Conservation (phyloP, 1,140 invertebrate species). For the Pectinophora gossypiella region DNA sequence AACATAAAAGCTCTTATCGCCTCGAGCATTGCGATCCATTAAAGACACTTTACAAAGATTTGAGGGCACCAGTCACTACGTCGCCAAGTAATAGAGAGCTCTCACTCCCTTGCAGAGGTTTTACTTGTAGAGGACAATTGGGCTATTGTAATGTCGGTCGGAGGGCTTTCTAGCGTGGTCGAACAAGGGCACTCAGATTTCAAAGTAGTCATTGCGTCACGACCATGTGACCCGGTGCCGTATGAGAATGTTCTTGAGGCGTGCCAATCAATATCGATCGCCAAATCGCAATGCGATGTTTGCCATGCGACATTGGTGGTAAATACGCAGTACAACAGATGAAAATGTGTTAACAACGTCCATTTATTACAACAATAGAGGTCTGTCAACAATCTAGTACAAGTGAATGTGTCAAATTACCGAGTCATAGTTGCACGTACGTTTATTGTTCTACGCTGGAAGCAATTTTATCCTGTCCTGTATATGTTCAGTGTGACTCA, state of each 20-base stretch:
- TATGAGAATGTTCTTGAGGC: slow-evolving; percentile 26
- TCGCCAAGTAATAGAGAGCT: slow-evolving; percentile 36
- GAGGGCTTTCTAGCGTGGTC: background rate
- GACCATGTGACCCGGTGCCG: slow-evolving; percentile 35
- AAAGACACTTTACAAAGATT: slow-evolving; percentile 65
- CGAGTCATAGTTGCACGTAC: background rate
- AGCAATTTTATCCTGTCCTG: background rate
- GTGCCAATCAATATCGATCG: slow-evolving; percentile 38
- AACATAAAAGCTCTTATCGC: slow-evolving; percentile 60
- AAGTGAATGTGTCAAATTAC: background rate
- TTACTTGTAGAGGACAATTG: slow-evolving; percentile 1
- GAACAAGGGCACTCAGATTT: slow-evolving; percentile 30
- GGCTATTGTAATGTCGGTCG: no score
- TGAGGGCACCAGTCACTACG: slow-evolving; percentile 42
- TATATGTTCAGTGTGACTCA: background rate
- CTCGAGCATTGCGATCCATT: slow-evolving; percentile 53
- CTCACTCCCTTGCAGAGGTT: slow-evolving; percentile 13
- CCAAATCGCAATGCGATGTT: slow-evolving; percentile 31
- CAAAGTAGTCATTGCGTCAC: slow-evolving; percentile 37
- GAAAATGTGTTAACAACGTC: background rate
- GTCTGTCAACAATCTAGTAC: background rate
- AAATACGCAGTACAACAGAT: background rate
- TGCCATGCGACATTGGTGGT: background rate
- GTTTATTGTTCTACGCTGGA: background rate
- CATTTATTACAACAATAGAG: background rate